A percentile compares a stretch with the other conserved stretches of the same genome.
Conservation (phyloP, 2,888 invertebrate genomes). For the Pomacea canaliculata region DNA sequence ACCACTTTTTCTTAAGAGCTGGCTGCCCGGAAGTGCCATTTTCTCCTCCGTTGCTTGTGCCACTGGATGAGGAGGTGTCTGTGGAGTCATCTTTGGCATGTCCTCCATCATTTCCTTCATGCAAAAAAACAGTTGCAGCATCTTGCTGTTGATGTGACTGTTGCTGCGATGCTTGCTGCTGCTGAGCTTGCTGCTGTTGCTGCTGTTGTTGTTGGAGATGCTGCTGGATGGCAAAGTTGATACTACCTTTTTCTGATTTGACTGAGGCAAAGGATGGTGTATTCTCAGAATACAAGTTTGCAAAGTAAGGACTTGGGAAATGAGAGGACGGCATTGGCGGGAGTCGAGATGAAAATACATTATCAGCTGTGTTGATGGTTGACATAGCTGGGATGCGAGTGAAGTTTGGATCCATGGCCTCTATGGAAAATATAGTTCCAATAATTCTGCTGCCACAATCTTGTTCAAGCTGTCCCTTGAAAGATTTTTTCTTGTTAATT, state of each 20-base stretch:
- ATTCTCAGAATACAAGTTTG: constrained; percentile 22
- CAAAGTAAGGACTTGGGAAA: constrained; percentile 25
- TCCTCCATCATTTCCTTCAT: no score
- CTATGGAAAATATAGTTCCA: neutral
- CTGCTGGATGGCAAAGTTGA: constrained; percentile 1
- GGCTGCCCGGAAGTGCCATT: constrained; percentile 17
- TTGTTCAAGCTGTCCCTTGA: neutral
- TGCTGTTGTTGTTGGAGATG: constrained; percentile 12
- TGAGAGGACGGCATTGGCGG: constrained; percentile 14
- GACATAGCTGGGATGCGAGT: constrained; percentile 20
- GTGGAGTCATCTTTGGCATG: constrained; percentile 17
- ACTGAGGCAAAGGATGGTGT: constrained; percentile 24
- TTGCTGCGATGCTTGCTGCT: constrained; percentile 2
- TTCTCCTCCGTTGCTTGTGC: constrained; percentile 15
- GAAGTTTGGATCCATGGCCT: constrained; percentile 22
- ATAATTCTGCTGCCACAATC: neutral
- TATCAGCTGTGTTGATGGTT: constrained; percentile 26
- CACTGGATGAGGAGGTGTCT: constrained; percentile 10
- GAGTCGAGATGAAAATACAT: constrained; percentile 15
- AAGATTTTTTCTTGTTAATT: no score
- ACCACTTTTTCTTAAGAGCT: constrained; percentile 26
- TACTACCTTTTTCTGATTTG: constrained; percentile 14
- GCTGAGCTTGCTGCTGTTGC: constrained; percentile 7
- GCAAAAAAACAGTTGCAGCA: neutral
- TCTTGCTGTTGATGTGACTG: constrained; percentile 8